A percentile compares a stretch with the other conserved stretches of the same genome.
phyloP scores from a whole-genome alignment of 2,113 vertebrate genomes.

The Amia ocellicauda region DNA sequence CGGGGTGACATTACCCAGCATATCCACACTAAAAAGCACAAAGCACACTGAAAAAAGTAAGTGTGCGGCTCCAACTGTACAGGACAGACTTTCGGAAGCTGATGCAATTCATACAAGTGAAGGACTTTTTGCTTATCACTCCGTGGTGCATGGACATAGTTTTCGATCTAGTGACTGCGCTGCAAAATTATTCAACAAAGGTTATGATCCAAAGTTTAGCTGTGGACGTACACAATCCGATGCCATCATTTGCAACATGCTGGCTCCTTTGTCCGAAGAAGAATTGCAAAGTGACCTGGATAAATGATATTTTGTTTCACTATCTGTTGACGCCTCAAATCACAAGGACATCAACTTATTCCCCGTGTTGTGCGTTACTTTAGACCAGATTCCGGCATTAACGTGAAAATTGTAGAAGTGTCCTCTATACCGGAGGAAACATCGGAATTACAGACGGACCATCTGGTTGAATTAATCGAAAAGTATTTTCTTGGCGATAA shows the following conservation, averaged over 20 bases:
- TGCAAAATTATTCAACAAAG: too few relatives aligned
- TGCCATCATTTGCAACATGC: too few relatives aligned
- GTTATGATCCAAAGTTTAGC: slow-evolving; percentile 1
- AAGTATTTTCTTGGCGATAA: not conserved
- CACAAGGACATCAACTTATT: not conserved
- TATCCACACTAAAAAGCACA: not conserved
- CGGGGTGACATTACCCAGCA: not conserved
- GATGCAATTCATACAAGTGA: too few relatives aligned
- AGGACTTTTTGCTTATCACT: too few relatives aligned
- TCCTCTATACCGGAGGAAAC: too few relatives aligned
- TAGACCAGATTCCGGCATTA: too few relatives aligned
- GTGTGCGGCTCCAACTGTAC: not conserved
- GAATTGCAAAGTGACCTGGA: too few relatives aligned
- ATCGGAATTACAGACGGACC: too few relatives aligned
- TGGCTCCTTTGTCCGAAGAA: too few relatives aligned
- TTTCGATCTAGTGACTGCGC: too few relatives aligned
- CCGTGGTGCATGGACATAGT: not conserved
- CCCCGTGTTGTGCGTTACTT: not conserved
- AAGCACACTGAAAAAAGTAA: not conserved
- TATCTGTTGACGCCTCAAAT: not conserved
- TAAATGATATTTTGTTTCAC: not conserved
- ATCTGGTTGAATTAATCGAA: not conserved
- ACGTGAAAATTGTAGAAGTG: not conserved
- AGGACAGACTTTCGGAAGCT: not conserved
- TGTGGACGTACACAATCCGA: slow-evolving; percentile 1